Conservation (phyloP, 2,888 invertebrate genomes). For the Sesamia inferens region DNA sequence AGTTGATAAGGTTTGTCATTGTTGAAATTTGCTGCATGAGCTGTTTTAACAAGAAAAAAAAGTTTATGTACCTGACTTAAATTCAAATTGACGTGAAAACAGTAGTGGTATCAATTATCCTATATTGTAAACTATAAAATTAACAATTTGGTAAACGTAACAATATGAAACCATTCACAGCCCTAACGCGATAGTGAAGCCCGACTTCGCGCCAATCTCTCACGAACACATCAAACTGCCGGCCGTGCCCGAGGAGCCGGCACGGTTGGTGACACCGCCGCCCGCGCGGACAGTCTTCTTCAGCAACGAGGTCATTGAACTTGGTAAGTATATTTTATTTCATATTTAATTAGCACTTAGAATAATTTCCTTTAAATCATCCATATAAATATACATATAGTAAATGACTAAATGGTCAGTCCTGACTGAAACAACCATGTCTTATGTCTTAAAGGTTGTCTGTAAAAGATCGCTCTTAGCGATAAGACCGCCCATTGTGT, state of each 20-base stretch:
- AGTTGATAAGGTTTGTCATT: too few relatives aligned
- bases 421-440: too few relatives aligned
- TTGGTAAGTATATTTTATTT: constrained; percentile 72
- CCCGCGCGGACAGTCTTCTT: constrained; percentile 69
- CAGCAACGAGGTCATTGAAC: constrained; percentile 78
- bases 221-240: constrained; percentile 61
- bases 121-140: neutral
- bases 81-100: neutral
- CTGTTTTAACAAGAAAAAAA: too few relatives aligned
- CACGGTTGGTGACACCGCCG: constrained; percentile 74
- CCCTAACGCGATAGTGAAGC: constrained; percentile 12
- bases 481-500: too few relatives aligned
- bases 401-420: too few relatives aligned
- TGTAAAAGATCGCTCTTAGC: too few relatives aligned
- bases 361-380: neutral
- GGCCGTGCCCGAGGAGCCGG: constrained; percentile 76
- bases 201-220: constrained; percentile 61
- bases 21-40: too few relatives aligned
- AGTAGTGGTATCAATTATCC: neutral
- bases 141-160: too few relatives aligned
- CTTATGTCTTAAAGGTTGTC: too few relatives aligned
- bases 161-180: neutral
- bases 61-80: too few relatives aligned
- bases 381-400: too few relatives aligned
- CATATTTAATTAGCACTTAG: neutral